phyloP scores from a whole-genome alignment of 1,140 invertebrate species.

The Trachymyrmex cornetzi region DNA sequence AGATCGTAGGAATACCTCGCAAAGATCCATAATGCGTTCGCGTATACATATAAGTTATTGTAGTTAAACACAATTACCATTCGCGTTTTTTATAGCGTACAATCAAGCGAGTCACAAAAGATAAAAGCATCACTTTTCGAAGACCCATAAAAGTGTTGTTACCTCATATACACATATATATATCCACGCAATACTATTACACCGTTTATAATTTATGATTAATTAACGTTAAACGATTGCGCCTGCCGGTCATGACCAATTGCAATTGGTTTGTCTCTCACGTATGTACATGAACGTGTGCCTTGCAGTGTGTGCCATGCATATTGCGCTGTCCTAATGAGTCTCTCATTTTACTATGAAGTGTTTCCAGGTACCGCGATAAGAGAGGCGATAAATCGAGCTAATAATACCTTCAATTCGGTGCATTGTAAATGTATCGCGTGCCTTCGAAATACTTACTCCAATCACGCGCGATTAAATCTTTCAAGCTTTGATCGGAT shows the following conservation, averaged over 20 bases:
- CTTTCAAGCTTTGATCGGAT: conserved; percentile 9
- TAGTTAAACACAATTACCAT: conserved; percentile 8
- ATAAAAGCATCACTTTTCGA: conserved; percentile 4
- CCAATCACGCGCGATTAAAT: conserved; percentile 29
- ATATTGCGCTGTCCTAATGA: not conserved
- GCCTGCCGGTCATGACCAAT: too few relatives aligned
- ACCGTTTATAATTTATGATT: conserved; percentile 6
- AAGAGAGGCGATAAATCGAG: not conserved
- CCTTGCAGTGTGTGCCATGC: not conserved
- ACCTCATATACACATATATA: not conserved
- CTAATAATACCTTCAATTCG: conserved; percentile 28
- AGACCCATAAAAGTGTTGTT: not conserved
- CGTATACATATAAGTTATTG: not conserved
- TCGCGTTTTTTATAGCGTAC: not conserved
- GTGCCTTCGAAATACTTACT: conserved; percentile 9
- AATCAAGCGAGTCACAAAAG: not conserved
- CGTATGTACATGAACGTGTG: not conserved
- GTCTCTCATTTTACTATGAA: not conserved
- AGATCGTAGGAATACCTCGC: not conserved
- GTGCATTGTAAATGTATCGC: not conserved
- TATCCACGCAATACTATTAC: not conserved
- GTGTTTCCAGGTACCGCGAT: not conserved
- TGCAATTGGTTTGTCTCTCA: not conserved
- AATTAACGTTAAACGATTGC: conserved; percentile 26
- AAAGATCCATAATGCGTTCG: not conserved